Base-by-base conservation (phyloP, 2,888 invertebrate genomes). In the Conops quadrifasciatus region DNA sequence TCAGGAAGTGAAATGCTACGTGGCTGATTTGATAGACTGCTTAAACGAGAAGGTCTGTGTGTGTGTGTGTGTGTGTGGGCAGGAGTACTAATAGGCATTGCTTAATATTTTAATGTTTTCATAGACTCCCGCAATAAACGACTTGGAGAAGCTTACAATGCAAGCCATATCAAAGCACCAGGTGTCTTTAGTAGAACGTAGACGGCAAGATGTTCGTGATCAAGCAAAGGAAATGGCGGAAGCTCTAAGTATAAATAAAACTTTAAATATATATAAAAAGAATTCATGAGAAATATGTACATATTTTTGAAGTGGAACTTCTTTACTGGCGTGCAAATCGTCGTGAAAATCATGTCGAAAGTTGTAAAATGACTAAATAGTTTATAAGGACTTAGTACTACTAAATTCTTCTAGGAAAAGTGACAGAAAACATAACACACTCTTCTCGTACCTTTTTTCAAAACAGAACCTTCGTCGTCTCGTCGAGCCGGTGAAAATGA, bases 21-120 rank as follows among this genome's bases (percentile, higher is more conserved):
- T 97, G 84, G 94, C 94, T 78, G 97, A 98, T 90, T 92, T 98
- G 87, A 92, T 98, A 85, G 98, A 98, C 89, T 98, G 98, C 88
- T 90, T 98, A 81, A 95, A 97, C 86, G 96, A 97, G 88, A 98
- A 98, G 93, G 95, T 97, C n/a, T n/a, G n/a, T n/a, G n/a, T n/a
- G n/a, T n/a, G n/a, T n/a, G n/a, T n/a, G n/a, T n/a, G n/a, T n/a
- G n/a, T n/a, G n/a, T n/a, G n/a, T n/a, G n/a, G n/a, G n/a, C n/a
- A n/a, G n/a, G n/a, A n/a, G n/a, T n/a, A 36, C 36, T 36, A 36
- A 36, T 7, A 36, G 4, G 9, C 4, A 36, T 36, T 56, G 13
- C 2, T 56, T 19, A 49, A 53, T 56, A n/a, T 26, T 51, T 28
- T 47, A 16, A 69, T 45, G 21, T 47, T 68, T 67, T 63, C 51